Conservation (phyloP, 2,888 invertebrate genomes). For the Hofmannophila pseudospretella region DNA sequence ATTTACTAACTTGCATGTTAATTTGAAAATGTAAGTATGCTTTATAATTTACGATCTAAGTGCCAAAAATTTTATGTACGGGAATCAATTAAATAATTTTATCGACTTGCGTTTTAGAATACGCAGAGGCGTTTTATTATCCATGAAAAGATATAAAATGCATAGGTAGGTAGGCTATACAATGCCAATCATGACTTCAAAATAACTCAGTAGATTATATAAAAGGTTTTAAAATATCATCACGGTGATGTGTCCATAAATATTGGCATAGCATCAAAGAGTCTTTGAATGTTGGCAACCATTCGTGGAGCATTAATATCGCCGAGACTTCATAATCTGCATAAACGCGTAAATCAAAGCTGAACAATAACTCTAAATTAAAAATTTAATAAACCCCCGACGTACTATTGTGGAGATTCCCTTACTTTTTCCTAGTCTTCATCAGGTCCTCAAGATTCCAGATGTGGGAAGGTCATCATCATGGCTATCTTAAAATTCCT, state of each 20-base stretch:
- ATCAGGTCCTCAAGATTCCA: no score
- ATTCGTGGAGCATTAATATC: slow-evolving; percentile 30
- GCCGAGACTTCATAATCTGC: slow-evolving; percentile 34
- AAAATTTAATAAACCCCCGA: no score
- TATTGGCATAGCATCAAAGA: slow-evolving; percentile 38
- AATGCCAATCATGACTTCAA: slow-evolving; percentile 32
- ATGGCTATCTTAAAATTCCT: no score
- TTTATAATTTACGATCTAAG: not conserved
- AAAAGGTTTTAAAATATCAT: slow-evolving; percentile 32
- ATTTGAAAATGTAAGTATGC: not conserved
- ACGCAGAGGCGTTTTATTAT: not conserved
- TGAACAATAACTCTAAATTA: no score
- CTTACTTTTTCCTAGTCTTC: no score
- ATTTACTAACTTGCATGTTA: no score
- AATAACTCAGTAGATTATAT: slow-evolving; percentile 40
- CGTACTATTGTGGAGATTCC: no score
- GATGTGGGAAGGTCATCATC: no score
- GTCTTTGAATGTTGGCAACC: slow-evolving; percentile 19
- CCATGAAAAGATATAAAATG: slow-evolving; percentile 16
- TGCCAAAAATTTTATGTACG: slow-evolving; percentile 2
- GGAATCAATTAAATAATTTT: slow-evolving; percentile 5
- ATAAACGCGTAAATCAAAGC: slow-evolving; percentile 36
- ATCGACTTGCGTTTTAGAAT: slow-evolving; percentile 1
- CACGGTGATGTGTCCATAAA: slow-evolving; percentile 40
- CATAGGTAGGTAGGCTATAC: no score